These are phyloP conservation scores for Notodonta ziczac DNA, from an alignment of 2,888 invertebrate species.

Conservation along the genomic window DNA sequence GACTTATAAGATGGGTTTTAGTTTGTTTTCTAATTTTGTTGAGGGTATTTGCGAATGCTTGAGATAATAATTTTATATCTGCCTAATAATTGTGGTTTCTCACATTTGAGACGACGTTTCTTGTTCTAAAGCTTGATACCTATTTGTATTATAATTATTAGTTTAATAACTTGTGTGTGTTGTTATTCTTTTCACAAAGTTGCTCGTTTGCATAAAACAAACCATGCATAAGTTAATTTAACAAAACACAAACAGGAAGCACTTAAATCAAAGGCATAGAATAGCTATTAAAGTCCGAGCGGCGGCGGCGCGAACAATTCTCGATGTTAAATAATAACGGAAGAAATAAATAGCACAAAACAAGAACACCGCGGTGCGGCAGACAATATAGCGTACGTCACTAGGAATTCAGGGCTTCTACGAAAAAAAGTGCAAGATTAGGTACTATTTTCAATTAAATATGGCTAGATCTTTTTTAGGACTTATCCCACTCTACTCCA, in stretches of 20 bases:
- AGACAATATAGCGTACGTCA: constrained; percentile 27
- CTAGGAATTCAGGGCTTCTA: constrained; percentile 23
- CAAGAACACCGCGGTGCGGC: constrained; percentile 20
- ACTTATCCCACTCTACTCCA: too few relatives aligned
- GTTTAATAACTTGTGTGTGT: too few relatives aligned
- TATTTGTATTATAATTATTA: too few relatives aligned
- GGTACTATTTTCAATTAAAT: not conserved
- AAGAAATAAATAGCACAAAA: constrained; percentile 28
- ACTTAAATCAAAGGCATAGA: constrained; percentile 19
- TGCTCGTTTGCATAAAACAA: not conserved
- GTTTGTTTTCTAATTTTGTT: too few relatives aligned
- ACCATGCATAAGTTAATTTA: constrained; percentile 20
- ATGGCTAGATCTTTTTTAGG: not conserved
- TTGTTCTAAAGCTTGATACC: too few relatives aligned
- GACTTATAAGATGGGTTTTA: not conserved
- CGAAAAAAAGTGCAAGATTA: not conserved
- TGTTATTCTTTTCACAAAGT: too few relatives aligned
- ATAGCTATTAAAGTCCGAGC: constrained; percentile 17
- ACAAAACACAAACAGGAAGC: constrained; percentile 30
- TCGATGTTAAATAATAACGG: constrained; percentile 29
- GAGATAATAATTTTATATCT: too few relatives aligned
- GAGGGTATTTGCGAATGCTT: too few relatives aligned
- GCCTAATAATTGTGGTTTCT: too few relatives aligned
- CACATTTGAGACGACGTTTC: too few relatives aligned
- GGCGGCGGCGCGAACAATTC: constrained; percentile 16